Base-by-base conservation (phyloP, 2,797 vertebrate species). In the Galago senegalensis region DNA sequence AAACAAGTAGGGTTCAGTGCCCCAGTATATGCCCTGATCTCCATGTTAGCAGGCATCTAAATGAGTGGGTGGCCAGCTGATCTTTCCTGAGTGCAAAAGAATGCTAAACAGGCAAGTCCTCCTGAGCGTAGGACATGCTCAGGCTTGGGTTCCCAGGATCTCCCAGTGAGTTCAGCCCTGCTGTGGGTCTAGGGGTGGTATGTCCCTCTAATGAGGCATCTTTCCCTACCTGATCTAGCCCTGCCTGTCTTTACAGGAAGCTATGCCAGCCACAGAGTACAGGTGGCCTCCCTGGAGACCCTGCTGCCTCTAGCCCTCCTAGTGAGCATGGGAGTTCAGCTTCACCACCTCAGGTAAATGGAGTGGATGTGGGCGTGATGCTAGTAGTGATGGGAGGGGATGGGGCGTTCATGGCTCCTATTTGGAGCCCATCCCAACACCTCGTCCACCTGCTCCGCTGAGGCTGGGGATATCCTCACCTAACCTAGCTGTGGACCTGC, bases 191-290 rank as follows among this genome's bases (percentile, higher is more conserved):
- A 29, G 49, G 76, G 12, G 46, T 20, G 7, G 17, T 7, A 16
- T 8, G n/a, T 37, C 56, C 53, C 23, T 25, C 8, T 34, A 20
- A 21, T 79, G 49, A 56, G 49, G 76, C 46, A 79, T 56, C 76
- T 27, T 16, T 4, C 34, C 23, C 14, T 14, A 2, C 25, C 63
- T 69, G n/a, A 72, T 80, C 56, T 7, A 23, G 29, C 18, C 69
- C 34, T 4, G 2, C 31, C 56, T 77, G 58, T 94, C 82, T 95
- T 96, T 75, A 2, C 98, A 99, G 99, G 98, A 99, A 99, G 97
- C 98, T 99, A 67, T 99, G 98, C 94, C 99, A 99, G 96, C 98
- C 99, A 0, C 99, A 98, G 96, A 99, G 98, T 94, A 96, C 98
- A 18, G 97, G 99, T 0, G 93, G 95, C 4, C 98, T 99, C 92